These are phyloP conservation scores for Globodera ellingtonae DNA, from an alignment of 1,140 invertebrate genomes.

Conservation along the genomic window DNA sequence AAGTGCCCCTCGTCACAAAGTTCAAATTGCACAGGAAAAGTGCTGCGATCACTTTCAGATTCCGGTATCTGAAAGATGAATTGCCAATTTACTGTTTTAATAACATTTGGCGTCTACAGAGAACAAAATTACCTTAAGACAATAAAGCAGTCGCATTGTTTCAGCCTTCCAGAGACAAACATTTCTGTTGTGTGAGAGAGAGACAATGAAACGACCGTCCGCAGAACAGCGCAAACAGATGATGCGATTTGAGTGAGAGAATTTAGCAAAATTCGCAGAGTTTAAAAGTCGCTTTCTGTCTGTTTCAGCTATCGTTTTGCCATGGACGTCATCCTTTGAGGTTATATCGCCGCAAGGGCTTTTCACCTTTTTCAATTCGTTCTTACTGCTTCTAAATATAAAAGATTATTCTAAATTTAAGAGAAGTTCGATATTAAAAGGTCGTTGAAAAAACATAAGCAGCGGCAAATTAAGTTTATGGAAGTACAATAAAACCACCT, in stretches of 20 bases:
- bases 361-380: conserved; percentile 4
- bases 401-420: too few species aligned
- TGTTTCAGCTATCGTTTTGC: not conserved
- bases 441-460: not conserved
- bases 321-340: not conserved
- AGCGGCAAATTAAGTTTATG: not conserved
- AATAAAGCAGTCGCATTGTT: conserved; percentile 15
- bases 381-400: conserved; percentile 20
- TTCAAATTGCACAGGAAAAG: conserved; percentile 17
- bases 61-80: not conserved
- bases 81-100: too few species aligned
- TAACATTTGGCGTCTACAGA: too few species aligned
- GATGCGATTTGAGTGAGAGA: not conserved
- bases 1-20: conserved; percentile 28
- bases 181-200: conserved; percentile 9
- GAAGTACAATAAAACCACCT: conserved; percentile 1
- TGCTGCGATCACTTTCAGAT: not conserved
- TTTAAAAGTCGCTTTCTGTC: not conserved
- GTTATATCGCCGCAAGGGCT: not conserved
- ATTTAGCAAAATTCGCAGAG: not conserved
- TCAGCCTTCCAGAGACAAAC: conserved; percentile 22
- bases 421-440: not conserved
- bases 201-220: conserved; percentile 24
- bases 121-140: conserved; percentile 1
- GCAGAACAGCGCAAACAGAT: conserved; percentile 10